Evolutionary conservation across 2,113 vertebrate species (phyloP), one percentile per base, ranked within the genome.

Genomic region (Colossoma macropomum): DNA sequence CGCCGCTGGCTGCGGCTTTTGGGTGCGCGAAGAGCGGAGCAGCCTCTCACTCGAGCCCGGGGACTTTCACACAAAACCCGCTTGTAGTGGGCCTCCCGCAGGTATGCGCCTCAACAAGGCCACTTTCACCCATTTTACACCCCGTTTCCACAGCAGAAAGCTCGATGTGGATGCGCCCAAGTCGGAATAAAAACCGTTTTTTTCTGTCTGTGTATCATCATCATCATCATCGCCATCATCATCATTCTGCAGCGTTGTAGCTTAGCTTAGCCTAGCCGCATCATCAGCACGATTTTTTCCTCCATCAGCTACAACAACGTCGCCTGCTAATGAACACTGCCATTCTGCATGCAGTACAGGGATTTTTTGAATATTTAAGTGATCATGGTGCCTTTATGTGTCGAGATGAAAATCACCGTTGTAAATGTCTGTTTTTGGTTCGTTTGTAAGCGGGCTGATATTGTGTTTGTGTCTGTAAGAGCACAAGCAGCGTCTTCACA

Each of bases 41-140:
- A 93, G 92, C 87, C 30, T 85, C 88, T 89, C 87, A 92, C 92
- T 93, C 92, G 9, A 94, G 92, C 23, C 93, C 86, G 92, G 91
- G 93, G 89, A 91, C 92, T 93, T 92, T 92, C 86, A 89, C 91
- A 92, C 90, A 91, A 90, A 91, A 87, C 91, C 90, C 87, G 90
- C 91, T 86, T 86, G 89, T 82, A 89, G 84, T 82, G 91, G 93
- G 92, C 94, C 93, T 93, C 86, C 90, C 81, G 85, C 93, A 94
- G 94, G 93, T 94, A 93, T 85, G 93, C 87, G 81, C 60, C 32
- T 68, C 11, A 76, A 41, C 62, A 69, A 75, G 62, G 72, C 72
- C 80, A 65, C 72, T 75, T 38, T 56, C 48, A 32, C 62, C 25
- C 19, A 10, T 27, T 12, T 15, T 52, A 5, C 34, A 15, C 1